Evolutionary conservation across 37 sponge, comb jelly and placozoan species (phyloP).

Genomic region (Halisarca cf. caerulea): DNA sequence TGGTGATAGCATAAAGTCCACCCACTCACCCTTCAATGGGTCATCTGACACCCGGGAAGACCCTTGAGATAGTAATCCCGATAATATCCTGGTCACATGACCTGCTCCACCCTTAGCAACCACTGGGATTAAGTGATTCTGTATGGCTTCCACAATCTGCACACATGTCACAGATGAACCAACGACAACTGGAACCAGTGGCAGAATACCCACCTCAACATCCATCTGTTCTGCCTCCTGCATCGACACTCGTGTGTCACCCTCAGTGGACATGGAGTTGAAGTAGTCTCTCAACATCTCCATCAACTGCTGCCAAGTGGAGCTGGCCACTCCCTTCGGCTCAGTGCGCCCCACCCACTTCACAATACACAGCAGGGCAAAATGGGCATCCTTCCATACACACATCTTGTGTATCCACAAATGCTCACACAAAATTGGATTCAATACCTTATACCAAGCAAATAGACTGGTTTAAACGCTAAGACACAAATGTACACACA

Average conservation of each 20-base stretch:
- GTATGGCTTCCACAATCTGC: slow-evolving; percentile 12
- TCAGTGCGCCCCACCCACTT: background rate
- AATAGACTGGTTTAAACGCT: no score
- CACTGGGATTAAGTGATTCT: background rate
- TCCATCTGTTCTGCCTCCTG: background rate
- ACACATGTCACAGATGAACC: background rate
- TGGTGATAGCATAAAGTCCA: background rate
- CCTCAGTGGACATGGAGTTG: background rate
- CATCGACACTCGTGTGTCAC: background rate
- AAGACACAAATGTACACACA: slow-evolving; percentile 8
- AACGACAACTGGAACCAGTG: background rate
- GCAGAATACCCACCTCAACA: background rate
- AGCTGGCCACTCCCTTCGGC: background rate
- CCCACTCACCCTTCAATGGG: slow-evolving; percentile 1
- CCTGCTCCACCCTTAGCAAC: background rate
- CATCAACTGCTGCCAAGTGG: slow-evolving; percentile 1
- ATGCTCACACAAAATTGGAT: background rate
- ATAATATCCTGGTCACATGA: background rate
- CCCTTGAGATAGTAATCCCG: background rate
- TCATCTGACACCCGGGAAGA: background rate
- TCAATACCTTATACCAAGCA: background rate
- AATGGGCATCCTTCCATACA: slow-evolving; percentile 2
- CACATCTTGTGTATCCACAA: background rate
- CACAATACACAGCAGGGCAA: background rate
- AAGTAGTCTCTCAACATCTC: background rate